These are phyloP conservation scores for Mycteria americana DNA, from an alignment of 2,797 vertebrate species.

Conservation along the genomic window DNA sequence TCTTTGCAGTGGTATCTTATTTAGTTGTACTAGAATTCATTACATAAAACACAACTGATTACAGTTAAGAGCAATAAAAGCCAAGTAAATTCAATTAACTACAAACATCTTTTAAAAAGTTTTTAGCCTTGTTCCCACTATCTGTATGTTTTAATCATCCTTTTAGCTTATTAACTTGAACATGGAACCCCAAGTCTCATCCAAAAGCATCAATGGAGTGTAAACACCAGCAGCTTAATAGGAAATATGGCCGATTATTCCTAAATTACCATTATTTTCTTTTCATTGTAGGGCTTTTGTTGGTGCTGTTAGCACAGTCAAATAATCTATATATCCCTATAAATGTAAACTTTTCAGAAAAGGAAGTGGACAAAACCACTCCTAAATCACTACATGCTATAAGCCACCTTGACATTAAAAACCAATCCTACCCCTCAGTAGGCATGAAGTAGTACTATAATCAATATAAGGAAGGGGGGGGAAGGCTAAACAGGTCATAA, in stretches of 20 bases:
- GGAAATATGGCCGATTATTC: not conserved
- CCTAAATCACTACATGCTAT: not conserved
- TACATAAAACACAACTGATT: not conserved
- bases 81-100: constrained; percentile 3
- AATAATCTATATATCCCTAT: not conserved
- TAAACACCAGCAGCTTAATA: not conserved
- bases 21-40: not conserved
- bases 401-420: not conserved
- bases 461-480: not conserved
- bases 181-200: not conserved
- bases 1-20: not conserved
- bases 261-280: not conserved
- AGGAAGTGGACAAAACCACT: not conserved
- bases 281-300: not conserved
- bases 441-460: not conserved
- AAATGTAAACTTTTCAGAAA: not conserved
- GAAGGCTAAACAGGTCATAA: not conserved
- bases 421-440: not conserved
- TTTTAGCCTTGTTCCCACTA: not conserved
- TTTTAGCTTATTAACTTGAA: not conserved
- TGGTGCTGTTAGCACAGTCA: not conserved
- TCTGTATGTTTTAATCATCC: not conserved
- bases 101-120: not conserved
- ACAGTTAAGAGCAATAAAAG: constrained; percentile 1
- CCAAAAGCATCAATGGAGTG: not conserved